Evolutionary conservation across 2,888 invertebrate species (phyloP).

Genomic region (Drosophila subsilvestris): DNA sequence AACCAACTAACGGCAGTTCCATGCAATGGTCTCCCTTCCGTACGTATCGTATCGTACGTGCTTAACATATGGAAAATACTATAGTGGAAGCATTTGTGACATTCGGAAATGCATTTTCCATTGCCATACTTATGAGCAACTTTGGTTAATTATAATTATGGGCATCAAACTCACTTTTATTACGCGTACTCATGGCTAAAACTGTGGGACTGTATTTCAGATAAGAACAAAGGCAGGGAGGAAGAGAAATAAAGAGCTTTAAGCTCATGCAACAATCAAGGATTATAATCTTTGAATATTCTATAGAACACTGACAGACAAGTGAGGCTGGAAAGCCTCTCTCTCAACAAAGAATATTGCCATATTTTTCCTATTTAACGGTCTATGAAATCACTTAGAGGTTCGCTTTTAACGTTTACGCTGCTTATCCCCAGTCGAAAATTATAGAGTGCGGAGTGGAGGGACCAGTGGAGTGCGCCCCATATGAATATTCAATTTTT

Average conservation of each 20-base stretch:
- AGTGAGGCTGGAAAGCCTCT: not conserved
- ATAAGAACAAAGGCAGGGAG: no score
- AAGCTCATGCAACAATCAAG: not conserved
- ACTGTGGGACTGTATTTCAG: not conserved
- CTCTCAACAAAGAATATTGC: not conserved
- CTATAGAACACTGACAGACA: no score
- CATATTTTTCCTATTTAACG: not conserved
- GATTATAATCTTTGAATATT: no score
- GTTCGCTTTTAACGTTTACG: no score
- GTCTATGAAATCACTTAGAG: not conserved
- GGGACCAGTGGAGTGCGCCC: not conserved
- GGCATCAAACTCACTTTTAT: conserved; percentile 18
- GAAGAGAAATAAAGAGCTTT: no score
- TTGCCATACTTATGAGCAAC: conserved; percentile 41
- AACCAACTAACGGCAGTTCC: conserved; percentile 6
- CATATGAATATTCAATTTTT: conserved; percentile 31
- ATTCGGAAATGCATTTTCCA: conserved; percentile 45
- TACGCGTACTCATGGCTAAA: not conserved
- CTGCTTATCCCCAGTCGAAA: not conserved
- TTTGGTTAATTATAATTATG: conserved; percentile 37
- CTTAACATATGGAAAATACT: conserved; percentile 26
- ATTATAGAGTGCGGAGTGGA: not conserved
- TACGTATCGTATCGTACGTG: conserved; percentile 17
- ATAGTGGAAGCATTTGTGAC: conserved; percentile 19
- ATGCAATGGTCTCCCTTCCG: conserved; percentile 3